Evolutionary conservation across 1,140 invertebrate genomes (phyloP), one percentile per base, ranked within the genome.

Genomic region (Anastrepha ludens): DNA sequence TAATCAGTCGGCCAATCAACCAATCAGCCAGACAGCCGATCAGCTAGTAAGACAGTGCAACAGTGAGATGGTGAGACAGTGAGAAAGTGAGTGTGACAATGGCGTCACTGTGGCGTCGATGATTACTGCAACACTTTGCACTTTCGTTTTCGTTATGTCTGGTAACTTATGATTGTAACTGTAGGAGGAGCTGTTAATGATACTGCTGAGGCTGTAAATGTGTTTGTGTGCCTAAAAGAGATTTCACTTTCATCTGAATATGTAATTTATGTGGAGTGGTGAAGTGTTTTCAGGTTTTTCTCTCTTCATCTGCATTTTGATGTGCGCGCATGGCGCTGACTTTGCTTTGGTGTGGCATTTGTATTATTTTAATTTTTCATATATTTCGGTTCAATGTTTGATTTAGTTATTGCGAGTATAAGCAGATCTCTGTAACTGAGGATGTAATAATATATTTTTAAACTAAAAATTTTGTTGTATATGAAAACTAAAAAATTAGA

Each of bases 181-280:
- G 2, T 9, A 41, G 29, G 9, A 3, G 9, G 64, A 29, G 29
- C 11, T 41, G 29, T 67, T 67, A 20, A 29, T 67, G 64, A 8
- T 67, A 20, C 64, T 67, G 20, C 62, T n/a, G 62, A 0, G n/a
- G 64, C 29, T 67, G 64, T 11, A 6, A 29, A 6, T 29, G 64
- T 29, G 29, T 2, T 67, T 67, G 50, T 55, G 64, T 67, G 29
- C 64, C 13, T 67, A 11, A 67, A 67, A 39, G 64, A 67, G 64
- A 67, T 67, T 67, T 67, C 64, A 67, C 64, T 67, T 67, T 67
- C 64, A 67, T 67, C 64, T 67, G 64, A 67, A 67, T 67, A 13
- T 9, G 64, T 67, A 67, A 67, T 67, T 67, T 67, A 67, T 67
- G 64, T 67, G 39, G 39, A 67, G 64, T 67, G 29, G 20, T 67